Base-by-base conservation (phyloP, 2,113 vertebrate species). In the Plecturocebus donacophilus region DNA sequence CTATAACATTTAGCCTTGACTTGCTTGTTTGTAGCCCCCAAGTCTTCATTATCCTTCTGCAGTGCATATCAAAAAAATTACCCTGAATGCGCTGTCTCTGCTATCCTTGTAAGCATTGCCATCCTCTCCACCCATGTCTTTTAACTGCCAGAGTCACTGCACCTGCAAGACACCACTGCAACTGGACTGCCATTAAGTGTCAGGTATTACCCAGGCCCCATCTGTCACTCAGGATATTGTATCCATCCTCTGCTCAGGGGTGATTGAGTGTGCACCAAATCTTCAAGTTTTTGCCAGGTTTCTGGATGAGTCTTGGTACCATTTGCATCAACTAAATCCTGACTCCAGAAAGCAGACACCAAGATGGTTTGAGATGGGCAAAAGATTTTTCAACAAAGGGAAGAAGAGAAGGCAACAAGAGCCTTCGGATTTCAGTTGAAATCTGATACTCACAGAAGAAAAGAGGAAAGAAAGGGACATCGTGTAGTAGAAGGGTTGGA, bases 101-200 rank as follows among this genome's bases (percentile, higher is more conserved):
- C 90, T 13, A 4, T 68, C 54, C 66, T 80, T 30, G 11, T 30
- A 54, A 73, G 40, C 13, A 68, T 17, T 2, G 75, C 7, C 47
- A 5, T 4, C 23, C 38, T 30, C 14, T 21, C 23, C 30, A 14
- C 10, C 30, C 11, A 19, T 14, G 6, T 21, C 42, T 89, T 35
- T 58, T 79, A 47, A 49, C 21, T 30, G 23, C 92, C 25, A 30
- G 47, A 35, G 58, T 35, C 79, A 47, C 0, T 19, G 25, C 49
- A 73, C 40, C 45, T 66, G 19, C 32, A 54, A 70, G 20, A 14
- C 38, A 23, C 27, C 25, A 5, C 38, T 38, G 13, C 13, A 21
- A n/a, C 0, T 32, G 8, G 49, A 5, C 61, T 52, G 23, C n/a
- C 2, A 11, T 42, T n/a, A 10, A 4, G n/a, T 21, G 40, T 4